Percentiles rank a stretch among this genome's conserved stretches.
Evolutionary conservation across 2,113 vertebrate species (phyloP).

Genomic region (Seriola quinqueradiata): DNA sequence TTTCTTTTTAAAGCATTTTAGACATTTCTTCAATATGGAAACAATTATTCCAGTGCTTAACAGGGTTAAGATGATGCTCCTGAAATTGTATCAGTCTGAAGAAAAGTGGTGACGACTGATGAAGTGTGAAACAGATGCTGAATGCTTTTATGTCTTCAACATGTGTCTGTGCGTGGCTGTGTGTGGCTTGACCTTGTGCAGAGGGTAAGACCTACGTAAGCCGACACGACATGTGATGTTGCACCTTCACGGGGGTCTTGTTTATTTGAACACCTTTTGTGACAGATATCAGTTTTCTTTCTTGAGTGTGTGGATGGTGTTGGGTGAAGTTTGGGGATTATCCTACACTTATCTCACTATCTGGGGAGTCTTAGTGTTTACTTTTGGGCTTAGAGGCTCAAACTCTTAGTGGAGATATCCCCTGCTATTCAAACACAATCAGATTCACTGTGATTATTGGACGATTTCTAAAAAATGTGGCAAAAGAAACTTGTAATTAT

Average conservation of each 20-base stretch:
- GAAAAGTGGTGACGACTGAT: constrained; percentile 20
- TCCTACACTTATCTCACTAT: constrained; percentile 21
- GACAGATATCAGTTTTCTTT: constrained; percentile 34
- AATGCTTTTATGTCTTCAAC: constrained; percentile 31
- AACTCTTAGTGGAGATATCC: constrained; percentile 27
- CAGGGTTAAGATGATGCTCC: constrained; percentile 40
- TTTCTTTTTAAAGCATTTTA: neutral
- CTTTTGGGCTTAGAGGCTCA: constrained; percentile 33
- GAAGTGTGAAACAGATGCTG: constrained; percentile 51
- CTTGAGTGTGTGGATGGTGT: constrained; percentile 43
- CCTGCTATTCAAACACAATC: constrained; percentile 2
- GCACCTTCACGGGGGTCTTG: constrained; percentile 47
- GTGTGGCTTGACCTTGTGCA: constrained; percentile 39
- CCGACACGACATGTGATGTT: constrained; percentile 43
- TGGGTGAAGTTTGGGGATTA: constrained; percentile 24
- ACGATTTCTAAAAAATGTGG: neutral
- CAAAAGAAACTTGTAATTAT: neutral
- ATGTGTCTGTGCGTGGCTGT: constrained; percentile 22
- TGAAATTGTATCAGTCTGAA: constrained; percentile 30
- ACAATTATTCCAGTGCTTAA: neutral
- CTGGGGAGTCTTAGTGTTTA: constrained; percentile 20
- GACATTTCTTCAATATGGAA: constrained; percentile 13
- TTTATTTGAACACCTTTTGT: constrained; percentile 40
- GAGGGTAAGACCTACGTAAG: constrained; percentile 61
- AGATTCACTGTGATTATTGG: neutral